Conservation (phyloP, 2,888 invertebrate genomes). For the Polylopha cassiicola region DNA sequence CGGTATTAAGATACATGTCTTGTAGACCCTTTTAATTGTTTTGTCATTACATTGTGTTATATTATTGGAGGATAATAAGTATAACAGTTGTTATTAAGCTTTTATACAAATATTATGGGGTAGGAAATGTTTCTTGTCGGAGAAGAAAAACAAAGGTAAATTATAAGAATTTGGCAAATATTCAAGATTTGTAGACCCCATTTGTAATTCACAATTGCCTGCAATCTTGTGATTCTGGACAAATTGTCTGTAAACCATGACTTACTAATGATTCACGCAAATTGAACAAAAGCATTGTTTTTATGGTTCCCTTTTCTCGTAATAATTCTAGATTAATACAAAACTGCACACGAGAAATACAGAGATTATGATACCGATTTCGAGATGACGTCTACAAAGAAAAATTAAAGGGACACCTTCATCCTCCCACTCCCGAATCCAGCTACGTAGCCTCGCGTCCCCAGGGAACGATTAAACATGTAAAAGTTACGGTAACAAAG, state of each 20-base stretch:
- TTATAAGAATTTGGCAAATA: constrained; percentile 45
- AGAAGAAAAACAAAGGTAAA: constrained; percentile 70
- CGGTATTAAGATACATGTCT: too few species aligned
- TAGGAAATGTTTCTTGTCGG: constrained; percentile 53
- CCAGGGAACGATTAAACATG: constrained; percentile 71
- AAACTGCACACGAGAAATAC: too few species aligned
- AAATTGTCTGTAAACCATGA: constrained; percentile 13
- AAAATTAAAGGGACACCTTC: too few species aligned
- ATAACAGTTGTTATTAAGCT: constrained; percentile 50
- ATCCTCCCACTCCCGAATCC: constrained; percentile 7
- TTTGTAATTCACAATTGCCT: constrained; percentile 30
- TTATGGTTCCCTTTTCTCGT: too few species aligned
- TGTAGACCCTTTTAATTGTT: too few species aligned
- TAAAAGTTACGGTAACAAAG: constrained; percentile 73
- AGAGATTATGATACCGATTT: too few species aligned
- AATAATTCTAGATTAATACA: too few species aligned
- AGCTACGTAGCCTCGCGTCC: constrained; percentile 31
- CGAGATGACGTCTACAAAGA: too few species aligned
- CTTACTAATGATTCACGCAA: not conserved
- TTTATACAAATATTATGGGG: constrained; percentile 60
- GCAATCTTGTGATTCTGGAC: constrained; percentile 29
- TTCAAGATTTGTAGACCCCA: constrained; percentile 43
- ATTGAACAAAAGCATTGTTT: not conserved
- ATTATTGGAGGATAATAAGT: too few species aligned
- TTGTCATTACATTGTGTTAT: too few species aligned